Evolutionary conservation across 2,797 vertebrate species (phyloP).

Genomic region (Thalassophryne amazonica): DNA sequence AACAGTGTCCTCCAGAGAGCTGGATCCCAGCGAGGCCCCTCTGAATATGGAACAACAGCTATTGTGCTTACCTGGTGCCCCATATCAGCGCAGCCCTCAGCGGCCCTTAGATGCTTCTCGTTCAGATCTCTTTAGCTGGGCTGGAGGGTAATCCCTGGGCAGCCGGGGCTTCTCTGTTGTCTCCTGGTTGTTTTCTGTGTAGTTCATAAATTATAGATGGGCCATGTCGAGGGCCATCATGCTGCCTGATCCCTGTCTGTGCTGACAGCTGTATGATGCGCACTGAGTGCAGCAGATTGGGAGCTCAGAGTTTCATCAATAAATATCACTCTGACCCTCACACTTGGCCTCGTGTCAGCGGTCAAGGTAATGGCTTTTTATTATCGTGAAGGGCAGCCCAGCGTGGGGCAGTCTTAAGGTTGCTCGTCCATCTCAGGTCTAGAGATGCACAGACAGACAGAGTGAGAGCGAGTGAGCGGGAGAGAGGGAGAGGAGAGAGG

Average conservation of each 20-base stretch:
- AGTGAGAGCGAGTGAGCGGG: conserved; percentile 48
- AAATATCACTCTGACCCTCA: conserved; percentile 98
- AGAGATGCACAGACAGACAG: conserved; percentile 73
- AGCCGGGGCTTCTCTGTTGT: conserved; percentile 81
- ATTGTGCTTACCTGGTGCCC: conserved; percentile 77
- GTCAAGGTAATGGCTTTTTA: conserved; percentile 98
- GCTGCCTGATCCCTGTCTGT: conserved; percentile 87
- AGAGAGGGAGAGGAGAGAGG: conserved; percentile 34
- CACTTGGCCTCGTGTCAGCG: conserved; percentile 92
- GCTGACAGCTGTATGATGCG: conserved; percentile 99
- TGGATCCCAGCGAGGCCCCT: conserved; percentile 66
- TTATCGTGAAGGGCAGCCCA: conserved; percentile 89
- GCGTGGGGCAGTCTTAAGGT: conserved; percentile 86
- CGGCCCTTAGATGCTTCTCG: conserved; percentile 71
- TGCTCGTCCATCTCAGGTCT: conserved; percentile 84
- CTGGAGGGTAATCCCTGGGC: conserved; percentile 79
- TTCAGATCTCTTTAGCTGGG: conserved; percentile 79
- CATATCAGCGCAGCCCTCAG: conserved; percentile 66
- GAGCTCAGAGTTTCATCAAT: conserved; percentile 99
- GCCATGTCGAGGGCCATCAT: conserved; percentile 94
- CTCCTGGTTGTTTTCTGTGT: conserved; percentile 89
- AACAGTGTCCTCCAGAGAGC: conserved; percentile 73
- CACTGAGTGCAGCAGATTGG: conserved; percentile 97
- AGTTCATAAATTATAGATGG: conserved; percentile 97
- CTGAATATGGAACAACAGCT: conserved; percentile 82